Conservation (phyloP, 2,113 vertebrate species). For the Dipodomys spectabilis region DNA sequence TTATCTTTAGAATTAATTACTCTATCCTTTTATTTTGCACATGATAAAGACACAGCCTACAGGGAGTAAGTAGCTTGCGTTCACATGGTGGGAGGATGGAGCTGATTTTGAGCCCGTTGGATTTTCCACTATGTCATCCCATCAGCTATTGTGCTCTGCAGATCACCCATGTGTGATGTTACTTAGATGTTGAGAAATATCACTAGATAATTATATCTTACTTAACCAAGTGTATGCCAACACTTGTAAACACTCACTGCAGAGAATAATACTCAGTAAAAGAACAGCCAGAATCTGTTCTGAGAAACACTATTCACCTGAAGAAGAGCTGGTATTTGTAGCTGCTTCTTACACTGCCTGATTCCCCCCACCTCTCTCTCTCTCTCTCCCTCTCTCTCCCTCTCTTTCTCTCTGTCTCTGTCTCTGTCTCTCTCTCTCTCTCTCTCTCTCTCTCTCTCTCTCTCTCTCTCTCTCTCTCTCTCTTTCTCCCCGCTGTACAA, state of each 20-base stretch:
- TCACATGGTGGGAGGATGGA: background rate
- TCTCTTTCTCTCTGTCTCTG: no score
- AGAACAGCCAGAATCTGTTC: background rate
- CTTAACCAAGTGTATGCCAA: background rate
- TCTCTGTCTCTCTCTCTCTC: no score
- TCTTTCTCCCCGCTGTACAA: no score
- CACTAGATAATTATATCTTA: background rate
- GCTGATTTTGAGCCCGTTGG: background rate
- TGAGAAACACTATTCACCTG: background rate
- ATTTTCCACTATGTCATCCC: constrained; percentile 39
- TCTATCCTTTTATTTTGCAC: constrained; percentile 34
- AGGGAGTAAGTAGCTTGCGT: background rate
- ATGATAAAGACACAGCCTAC: background rate
- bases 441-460: no score
- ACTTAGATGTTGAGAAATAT: background rate
- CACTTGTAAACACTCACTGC: background rate
- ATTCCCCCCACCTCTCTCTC: background rate
- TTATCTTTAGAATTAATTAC: background rate
- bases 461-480: no score
- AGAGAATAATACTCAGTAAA: background rate
- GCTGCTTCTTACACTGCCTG: background rate
- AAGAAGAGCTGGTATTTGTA: background rate
- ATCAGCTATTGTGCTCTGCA: background rate
- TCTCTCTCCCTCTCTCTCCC: no score
- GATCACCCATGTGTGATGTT: constrained; percentile 8